A percentile compares a stretch with the other conserved stretches of the same genome.
phyloP scores from a whole-genome alignment of 2,888 invertebrate species.

The Hydrotaea diabolus region DNA sequence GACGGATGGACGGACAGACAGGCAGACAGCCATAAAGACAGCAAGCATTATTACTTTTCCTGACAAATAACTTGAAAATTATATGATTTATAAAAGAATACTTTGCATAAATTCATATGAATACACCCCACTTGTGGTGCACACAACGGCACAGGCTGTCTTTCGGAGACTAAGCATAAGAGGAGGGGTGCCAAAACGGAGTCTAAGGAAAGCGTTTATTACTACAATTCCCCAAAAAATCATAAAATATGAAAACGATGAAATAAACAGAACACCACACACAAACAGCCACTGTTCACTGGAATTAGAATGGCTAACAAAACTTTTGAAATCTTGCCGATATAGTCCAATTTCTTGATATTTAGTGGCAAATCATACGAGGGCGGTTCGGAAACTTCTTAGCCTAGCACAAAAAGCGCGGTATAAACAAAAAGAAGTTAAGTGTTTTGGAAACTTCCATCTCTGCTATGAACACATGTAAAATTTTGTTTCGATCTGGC shows the following conservation, averaged over 20 bases:
- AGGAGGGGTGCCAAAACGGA: not conserved
- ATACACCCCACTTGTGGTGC: not conserved
- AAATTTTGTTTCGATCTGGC: too few species aligned
- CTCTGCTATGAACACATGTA: too few species aligned
- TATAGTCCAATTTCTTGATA: not conserved
- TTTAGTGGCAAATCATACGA: too few species aligned
- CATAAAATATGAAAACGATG: slow-evolving; percentile 22
- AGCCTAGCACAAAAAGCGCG: too few species aligned
- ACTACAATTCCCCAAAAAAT: slow-evolving; percentile 5
- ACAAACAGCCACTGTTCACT: not conserved
- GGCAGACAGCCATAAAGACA: too few species aligned
- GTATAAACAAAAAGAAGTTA: too few species aligned
- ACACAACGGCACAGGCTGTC: not conserved
- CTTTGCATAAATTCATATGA: slow-evolving; percentile 36
- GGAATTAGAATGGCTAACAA: not conserved
- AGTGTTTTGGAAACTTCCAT: too few species aligned
- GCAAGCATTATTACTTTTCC: slow-evolving; percentile 21
- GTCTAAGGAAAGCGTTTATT: not conserved
- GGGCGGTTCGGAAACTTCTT: too few species aligned
- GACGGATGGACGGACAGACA: not conserved
- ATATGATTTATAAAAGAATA: slow-evolving; percentile 35
- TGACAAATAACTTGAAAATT: slow-evolving; percentile 35
- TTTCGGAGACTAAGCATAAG: not conserved
- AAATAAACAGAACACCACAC: not conserved
- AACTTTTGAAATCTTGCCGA: not conserved